Evolutionary conservation across 2,888 invertebrate genomes (phyloP).

Genomic region (Pammene aurita): DNA sequence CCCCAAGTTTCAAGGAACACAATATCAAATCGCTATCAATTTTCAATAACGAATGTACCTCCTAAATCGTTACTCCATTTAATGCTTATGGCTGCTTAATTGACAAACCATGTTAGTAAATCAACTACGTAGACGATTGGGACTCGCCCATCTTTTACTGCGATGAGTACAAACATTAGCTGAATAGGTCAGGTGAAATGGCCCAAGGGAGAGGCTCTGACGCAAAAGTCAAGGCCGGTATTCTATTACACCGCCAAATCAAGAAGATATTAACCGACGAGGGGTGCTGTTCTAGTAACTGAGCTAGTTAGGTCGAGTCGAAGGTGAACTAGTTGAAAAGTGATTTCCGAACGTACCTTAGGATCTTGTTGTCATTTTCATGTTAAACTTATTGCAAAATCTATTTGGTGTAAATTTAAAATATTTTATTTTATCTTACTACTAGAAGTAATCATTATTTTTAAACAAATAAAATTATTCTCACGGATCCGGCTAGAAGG

Average conservation of each 20-base stretch:
- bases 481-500: no score
- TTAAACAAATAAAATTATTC: no score
- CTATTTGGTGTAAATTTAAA: no score
- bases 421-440: no score
- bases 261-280: constrained; percentile 1
- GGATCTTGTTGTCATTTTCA: no score
- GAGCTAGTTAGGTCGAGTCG: not conserved
- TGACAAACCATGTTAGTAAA: not conserved
- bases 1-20: no score
- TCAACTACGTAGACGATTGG: not conserved
- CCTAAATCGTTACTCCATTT: no score
- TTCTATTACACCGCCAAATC: constrained; percentile 49
- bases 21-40: no score
- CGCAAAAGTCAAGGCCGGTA: constrained; percentile 64
- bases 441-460: no score
- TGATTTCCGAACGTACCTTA: no score
- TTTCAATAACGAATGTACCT: no score
- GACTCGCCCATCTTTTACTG: constrained; percentile 14
- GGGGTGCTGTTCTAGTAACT: not conserved
- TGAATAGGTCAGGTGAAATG: constrained; percentile 48
- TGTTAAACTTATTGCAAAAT: no score
- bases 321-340: not conserved
- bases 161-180: constrained; percentile 24
- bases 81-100: not conserved
- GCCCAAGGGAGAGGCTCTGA: constrained; percentile 54